phyloP scores from a whole-genome alignment of 2,797 vertebrate species.

The Triplophysa bombifrons region DNA sequence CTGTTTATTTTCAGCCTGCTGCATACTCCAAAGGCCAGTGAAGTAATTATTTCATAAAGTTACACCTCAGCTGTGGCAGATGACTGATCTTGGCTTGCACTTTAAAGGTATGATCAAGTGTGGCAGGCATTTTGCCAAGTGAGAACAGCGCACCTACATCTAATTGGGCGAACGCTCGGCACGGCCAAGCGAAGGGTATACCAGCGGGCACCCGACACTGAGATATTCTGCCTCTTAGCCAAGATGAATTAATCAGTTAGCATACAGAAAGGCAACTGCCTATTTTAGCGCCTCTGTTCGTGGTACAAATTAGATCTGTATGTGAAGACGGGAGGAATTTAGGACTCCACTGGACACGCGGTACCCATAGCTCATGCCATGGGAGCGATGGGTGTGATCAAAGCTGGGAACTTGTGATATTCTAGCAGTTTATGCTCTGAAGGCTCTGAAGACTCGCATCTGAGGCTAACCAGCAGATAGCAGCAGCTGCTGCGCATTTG shows the following conservation, averaged over 20 bases:
- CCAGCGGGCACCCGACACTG: constrained; percentile 39
- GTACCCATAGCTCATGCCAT: neutral
- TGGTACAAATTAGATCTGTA: constrained; percentile 39
- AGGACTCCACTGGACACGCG: constrained; percentile 3
- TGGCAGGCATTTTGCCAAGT: constrained; percentile 61
- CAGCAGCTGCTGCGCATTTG: constrained; percentile 52
- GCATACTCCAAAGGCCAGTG: constrained; percentile 70
- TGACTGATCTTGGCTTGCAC: constrained; percentile 67
- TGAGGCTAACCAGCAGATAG: constrained; percentile 56
- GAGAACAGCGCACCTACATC: constrained; percentile 58
- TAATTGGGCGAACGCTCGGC: constrained; percentile 41
- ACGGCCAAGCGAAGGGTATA: constrained; percentile 55
- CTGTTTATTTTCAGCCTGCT: constrained; percentile 76
- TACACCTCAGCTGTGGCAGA: constrained; percentile 70
- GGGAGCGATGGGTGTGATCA: neutral
- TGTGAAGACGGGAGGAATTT: constrained; percentile 41
- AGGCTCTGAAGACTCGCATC: constrained; percentile 25
- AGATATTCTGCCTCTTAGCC: constrained; percentile 45
- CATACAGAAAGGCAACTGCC: constrained; percentile 33
- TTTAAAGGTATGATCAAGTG: constrained; percentile 72
- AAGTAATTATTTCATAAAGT: constrained; percentile 79
- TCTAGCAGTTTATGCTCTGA: neutral
- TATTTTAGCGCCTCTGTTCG: constrained; percentile 45
- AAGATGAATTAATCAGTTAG: constrained; percentile 53
- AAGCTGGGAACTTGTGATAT: neutral